Evolutionary conservation across 2,113 vertebrate species (phyloP).

Genomic region (Chamaetylas fuelleborni): DNA sequence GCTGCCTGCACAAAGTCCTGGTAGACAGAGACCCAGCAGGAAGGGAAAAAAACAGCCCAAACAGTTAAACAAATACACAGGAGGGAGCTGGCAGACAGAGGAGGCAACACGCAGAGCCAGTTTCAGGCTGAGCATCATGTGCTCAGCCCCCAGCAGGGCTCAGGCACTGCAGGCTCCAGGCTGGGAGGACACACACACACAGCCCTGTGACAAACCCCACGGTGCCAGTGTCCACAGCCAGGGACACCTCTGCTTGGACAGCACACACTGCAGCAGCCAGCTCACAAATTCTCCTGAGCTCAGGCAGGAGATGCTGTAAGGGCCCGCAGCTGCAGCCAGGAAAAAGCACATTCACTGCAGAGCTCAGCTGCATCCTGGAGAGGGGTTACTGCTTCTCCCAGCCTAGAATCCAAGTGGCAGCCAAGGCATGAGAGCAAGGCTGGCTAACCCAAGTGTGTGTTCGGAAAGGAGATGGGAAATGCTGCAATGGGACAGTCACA

Average conservation of each 20-base stretch:
- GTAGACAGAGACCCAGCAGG: not conserved
- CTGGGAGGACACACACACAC: not conserved
- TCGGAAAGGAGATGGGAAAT: not conserved
- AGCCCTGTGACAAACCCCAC: not conserved
- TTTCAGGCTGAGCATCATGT: slow-evolving; percentile 34
- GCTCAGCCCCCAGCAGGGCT: slow-evolving; percentile 18
- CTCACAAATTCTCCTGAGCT: not conserved
- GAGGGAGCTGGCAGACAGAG: slow-evolving; percentile 36
- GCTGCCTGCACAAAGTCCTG: not conserved
- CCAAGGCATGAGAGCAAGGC: not conserved
- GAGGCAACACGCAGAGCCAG: not conserved
- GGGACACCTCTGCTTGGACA: not conserved
- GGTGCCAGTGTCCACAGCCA: fast-evolving
- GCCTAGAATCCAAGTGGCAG: not conserved
- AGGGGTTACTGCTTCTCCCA: not conserved
- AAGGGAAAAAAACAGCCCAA: not conserved
- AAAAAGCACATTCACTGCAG: not conserved
- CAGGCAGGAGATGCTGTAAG: not conserved
- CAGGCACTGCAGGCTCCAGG: not conserved
- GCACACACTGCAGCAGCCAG: not conserved
- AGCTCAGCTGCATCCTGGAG: not conserved
- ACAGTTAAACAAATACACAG: slow-evolving; percentile 49
- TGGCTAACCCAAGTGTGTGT: not conserved
- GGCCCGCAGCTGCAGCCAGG: fast-evolving
- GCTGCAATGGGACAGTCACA: not conserved